Percentiles rank a stretch among this genome's conserved stretches.
Conservation (phyloP, 2,113 vertebrate species). For the Peromyscus californicus region DNA sequence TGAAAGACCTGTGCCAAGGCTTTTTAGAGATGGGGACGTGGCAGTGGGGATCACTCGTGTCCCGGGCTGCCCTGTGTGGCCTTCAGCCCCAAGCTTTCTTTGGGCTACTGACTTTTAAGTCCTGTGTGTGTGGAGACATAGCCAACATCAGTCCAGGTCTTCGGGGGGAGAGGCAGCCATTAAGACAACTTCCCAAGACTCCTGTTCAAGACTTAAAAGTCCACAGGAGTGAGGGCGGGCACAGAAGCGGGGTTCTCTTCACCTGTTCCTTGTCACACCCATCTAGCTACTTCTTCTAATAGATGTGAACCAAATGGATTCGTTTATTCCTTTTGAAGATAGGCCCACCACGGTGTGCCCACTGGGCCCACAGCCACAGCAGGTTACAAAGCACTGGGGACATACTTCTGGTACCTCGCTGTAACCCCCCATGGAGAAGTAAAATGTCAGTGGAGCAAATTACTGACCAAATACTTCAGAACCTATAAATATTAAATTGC, state of each 20-base stretch:
- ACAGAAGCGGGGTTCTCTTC: background rate
- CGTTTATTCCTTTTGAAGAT: conserved; percentile 48
- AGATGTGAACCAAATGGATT: conserved; percentile 47
- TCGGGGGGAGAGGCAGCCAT: background rate
- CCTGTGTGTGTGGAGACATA: background rate
- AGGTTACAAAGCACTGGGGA: conserved; percentile 24
- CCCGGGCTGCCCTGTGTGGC: background rate
- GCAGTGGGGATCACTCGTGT: accelerated
- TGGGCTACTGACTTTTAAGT: background rate
- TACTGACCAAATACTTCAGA: conserved; percentile 59
- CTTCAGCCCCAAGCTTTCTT: background rate
- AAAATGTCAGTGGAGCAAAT: conserved; percentile 78
- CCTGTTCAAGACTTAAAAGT: background rate
- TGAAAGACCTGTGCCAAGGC: background rate
- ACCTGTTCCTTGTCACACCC: background rate
- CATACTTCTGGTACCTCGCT: background rate
- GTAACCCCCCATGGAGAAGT: background rate
- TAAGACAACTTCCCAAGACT: background rate
- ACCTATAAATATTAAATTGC: conserved; percentile 71
- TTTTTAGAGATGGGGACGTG: background rate
- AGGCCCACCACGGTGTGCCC: background rate
- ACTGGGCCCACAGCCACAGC: accelerated
- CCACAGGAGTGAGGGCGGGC: background rate
- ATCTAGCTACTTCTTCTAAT: conserved; percentile 18
- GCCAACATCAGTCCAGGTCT: background rate